Percentiles rank a stretch among this genome's conserved stretches.
Conservation (phyloP, 2,888 invertebrate species). For the Orthosia cruda region DNA sequence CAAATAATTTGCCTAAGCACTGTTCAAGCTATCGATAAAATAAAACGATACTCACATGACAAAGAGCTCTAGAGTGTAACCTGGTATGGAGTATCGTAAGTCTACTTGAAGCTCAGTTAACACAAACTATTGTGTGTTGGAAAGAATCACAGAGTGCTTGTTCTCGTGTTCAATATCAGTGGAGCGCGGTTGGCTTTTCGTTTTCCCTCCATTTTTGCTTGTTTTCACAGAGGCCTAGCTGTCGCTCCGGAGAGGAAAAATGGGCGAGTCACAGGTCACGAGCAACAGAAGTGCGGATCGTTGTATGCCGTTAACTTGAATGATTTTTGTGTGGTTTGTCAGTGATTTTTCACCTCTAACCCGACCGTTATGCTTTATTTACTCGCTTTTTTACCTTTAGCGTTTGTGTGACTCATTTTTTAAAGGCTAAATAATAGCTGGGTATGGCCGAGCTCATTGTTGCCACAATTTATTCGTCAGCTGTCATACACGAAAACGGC, state of each 20-base stretch:
- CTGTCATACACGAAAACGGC: conserved; percentile 38
- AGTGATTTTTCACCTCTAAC: conserved; percentile 81
- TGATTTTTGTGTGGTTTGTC: conserved; percentile 85
- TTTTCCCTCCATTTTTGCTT: conserved; percentile 71
- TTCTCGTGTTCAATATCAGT: conserved; percentile 77
- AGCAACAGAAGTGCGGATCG: conserved; percentile 83
- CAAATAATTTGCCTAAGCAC: conserved; percentile 7
- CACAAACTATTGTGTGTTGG: conserved; percentile 69
- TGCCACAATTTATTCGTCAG: conserved; percentile 48
- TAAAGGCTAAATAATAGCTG: conserved; percentile 42
- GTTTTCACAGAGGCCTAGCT: conserved; percentile 75
- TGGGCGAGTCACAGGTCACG: conserved; percentile 83
- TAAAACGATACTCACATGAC: conserved; percentile 34
- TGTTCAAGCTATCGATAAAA: conserved; percentile 28
- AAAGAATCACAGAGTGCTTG: no score
- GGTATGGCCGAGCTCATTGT: conserved; percentile 39
- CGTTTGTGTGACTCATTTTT: conserved; percentile 56
- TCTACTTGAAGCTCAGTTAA: conserved; percentile 67
- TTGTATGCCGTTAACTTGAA: conserved; percentile 86
- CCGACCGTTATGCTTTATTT: conserved; percentile 74
- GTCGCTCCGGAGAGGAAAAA: conserved; percentile 77
- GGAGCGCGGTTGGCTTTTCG: conserved; percentile 67
- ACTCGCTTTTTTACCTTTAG: conserved; percentile 61
- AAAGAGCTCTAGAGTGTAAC: conserved; percentile 40
- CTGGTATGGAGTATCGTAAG: conserved; percentile 54